Percentiles rank a stretch among this genome's conserved stretches.
Conservation (phyloP, 2,113 vertebrate genomes). For the Cyrtonyx montezumae region DNA sequence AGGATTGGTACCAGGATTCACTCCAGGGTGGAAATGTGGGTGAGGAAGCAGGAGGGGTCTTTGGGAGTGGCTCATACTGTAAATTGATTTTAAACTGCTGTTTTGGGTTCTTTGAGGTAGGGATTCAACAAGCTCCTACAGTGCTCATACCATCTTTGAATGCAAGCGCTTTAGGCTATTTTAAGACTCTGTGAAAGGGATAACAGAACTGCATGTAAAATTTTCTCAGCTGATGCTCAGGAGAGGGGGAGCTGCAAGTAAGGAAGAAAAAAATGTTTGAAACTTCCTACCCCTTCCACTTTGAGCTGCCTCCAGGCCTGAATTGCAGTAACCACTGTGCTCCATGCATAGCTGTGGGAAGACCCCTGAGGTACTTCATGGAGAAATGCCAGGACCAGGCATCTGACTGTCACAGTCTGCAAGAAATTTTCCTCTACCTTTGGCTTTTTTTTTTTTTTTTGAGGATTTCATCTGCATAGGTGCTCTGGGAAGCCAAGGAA, state of each 20-base stretch:
- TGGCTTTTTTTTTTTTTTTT: not conserved
- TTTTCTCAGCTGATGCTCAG: slow-evolving; percentile 4
- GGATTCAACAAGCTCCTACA: not conserved
- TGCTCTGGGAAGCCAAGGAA: not conserved
- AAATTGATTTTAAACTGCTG: slow-evolving; percentile 29
- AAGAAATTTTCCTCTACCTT: not conserved
- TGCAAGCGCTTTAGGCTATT: slow-evolving; percentile 1
- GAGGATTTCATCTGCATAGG: not conserved
- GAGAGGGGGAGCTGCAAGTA: not conserved
- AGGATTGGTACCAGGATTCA: not conserved
- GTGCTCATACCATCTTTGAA: not conserved
- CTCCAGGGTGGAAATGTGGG: not conserved
- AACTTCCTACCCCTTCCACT: not conserved
- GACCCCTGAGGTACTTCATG: not conserved
- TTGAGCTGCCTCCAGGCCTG: not conserved
- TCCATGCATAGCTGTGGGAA: not conserved
- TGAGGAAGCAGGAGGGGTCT: not conserved
- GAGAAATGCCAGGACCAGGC: not conserved
- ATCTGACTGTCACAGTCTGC: not conserved
- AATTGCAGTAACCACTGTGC: not conserved
- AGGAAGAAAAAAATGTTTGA: slow-evolving; percentile 7
- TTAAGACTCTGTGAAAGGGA: not conserved
- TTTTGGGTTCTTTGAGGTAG: not conserved
- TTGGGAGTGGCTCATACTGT: not conserved
- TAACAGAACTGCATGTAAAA: slow-evolving; percentile 18